phyloP scores from a whole-genome alignment of 2,888 invertebrate genomes.

The Baronia brevicornis region DNA sequence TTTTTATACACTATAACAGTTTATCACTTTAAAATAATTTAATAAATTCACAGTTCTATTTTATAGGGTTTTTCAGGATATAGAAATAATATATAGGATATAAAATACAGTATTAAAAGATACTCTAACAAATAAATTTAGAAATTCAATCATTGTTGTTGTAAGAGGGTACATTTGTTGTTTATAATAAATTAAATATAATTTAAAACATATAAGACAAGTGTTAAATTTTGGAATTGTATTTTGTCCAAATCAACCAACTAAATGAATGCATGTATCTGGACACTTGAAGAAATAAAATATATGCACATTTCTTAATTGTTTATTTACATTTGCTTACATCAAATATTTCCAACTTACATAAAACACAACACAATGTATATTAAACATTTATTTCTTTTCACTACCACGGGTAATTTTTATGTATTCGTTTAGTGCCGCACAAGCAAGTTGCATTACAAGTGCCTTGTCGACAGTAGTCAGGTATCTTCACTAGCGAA shows the following conservation, averaged over 20 bases:
- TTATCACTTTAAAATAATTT: too few relatives aligned
- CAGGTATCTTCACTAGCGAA: conserved; percentile 67
- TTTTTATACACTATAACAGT: too few relatives aligned
- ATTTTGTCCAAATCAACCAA: not conserved
- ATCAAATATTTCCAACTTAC: not conserved
- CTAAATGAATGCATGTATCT: not conserved
- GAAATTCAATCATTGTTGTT: not conserved
- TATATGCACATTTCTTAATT: not conserved
- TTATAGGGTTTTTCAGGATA: too few relatives aligned
- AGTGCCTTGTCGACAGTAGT: conserved; percentile 61
- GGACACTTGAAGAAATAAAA: too few relatives aligned
- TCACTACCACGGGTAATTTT: conserved; percentile 34
- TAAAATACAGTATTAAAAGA: too few relatives aligned
- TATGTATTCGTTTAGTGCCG: conserved; percentile 62
- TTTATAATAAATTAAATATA: too few relatives aligned
- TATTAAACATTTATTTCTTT: too few relatives aligned
- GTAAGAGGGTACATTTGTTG: too few relatives aligned
- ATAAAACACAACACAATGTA: conserved; percentile 3
- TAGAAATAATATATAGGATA: too few relatives aligned
- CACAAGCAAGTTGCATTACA: conserved; percentile 87
- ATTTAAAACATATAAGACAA: too few relatives aligned
- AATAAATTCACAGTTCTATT: too few relatives aligned
- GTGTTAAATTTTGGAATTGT: not conserved
- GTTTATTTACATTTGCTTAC: not conserved
- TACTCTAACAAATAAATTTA: too few relatives aligned